Conservation (phyloP, 2,113 vertebrate genomes). For the Archocentrus centrarchus region DNA sequence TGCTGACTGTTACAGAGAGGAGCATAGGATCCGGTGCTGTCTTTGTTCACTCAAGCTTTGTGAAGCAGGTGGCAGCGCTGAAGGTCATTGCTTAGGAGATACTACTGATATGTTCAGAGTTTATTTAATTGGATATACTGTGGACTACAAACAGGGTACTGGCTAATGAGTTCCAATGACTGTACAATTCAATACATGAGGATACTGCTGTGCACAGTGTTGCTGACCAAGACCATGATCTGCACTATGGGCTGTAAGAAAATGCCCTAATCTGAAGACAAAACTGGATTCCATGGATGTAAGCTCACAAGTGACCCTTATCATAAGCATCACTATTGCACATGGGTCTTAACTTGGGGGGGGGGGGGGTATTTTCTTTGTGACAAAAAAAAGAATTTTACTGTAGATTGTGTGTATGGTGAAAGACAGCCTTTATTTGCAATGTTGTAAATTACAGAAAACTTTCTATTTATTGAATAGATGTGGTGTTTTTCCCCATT, state of each 20-base stretch:
- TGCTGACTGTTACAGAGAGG: slow-evolving; percentile 16
- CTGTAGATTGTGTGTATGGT: neutral
- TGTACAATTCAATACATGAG: slow-evolving; percentile 24
- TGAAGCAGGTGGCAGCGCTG: neutral
- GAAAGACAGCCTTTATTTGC: slow-evolving; percentile 21
- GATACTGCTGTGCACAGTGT: slow-evolving; percentile 1
- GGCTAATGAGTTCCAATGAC: neutral
- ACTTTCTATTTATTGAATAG: slow-evolving; percentile 50
- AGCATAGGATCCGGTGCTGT: neutral
- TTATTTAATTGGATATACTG: slow-evolving; percentile 45
- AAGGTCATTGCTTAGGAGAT: slow-evolving; percentile 24
- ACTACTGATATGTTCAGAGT: slow-evolving; percentile 51
- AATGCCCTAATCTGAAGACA: slow-evolving; percentile 20
- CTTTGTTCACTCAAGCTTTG: slow-evolving; percentile 11
- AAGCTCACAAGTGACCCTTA: slow-evolving; percentile 32
- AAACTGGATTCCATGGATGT: neutral
- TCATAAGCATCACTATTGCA: slow-evolving; percentile 31
- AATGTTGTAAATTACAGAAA: slow-evolving; percentile 29
- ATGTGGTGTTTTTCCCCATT: neutral
- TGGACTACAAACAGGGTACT: slow-evolving; percentile 35
- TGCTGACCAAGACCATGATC: neutral
- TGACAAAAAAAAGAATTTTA: no score
- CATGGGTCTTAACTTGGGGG: no score
- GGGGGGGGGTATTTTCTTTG: neutral
- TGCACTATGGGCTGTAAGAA: slow-evolving; percentile 31